Conservation (phyloP, 2,113 vertebrate genomes). For the Formicarius rufipectus region DNA sequence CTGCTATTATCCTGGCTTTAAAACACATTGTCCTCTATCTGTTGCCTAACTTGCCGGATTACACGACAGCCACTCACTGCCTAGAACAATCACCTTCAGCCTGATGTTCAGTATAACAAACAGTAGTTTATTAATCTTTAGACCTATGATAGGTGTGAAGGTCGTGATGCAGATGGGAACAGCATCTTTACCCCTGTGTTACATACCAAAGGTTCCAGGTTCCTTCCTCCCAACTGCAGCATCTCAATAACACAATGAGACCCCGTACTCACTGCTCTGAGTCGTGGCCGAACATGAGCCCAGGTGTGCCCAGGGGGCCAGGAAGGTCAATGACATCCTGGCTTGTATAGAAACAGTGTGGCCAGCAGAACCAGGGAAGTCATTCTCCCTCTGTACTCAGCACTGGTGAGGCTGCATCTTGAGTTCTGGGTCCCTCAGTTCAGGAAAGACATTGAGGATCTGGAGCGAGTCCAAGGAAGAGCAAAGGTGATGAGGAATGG, state of each 20-base stretch:
- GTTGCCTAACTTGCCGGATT: background rate
- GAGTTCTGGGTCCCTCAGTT: background rate
- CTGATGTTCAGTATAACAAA: background rate
- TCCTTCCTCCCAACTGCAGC: background rate
- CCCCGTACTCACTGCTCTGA: rapidly evolving
- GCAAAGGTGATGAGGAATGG: background rate
- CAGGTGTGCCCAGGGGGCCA: background rate
- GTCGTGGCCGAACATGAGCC: background rate
- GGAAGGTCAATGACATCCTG: background rate
- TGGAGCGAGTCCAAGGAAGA: background rate
- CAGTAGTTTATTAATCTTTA: background rate
- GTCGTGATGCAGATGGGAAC: rapidly evolving
- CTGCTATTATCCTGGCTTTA: background rate
- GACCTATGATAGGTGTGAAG: background rate
- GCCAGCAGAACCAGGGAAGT: background rate
- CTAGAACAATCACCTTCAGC: background rate
- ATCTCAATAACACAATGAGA: background rate
- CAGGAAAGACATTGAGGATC: background rate
- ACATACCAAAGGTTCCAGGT: background rate
- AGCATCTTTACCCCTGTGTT: background rate
- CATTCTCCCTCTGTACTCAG: background rate
- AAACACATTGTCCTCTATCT: constrained; percentile 28
- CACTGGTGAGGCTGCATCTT: background rate
- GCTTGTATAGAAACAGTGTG: background rate
- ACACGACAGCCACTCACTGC: background rate